Evolutionary conservation across 2,888 invertebrate species (phyloP), one percentile per base, ranked within the genome.

Genomic region (Dascillus cervinus): DNA sequence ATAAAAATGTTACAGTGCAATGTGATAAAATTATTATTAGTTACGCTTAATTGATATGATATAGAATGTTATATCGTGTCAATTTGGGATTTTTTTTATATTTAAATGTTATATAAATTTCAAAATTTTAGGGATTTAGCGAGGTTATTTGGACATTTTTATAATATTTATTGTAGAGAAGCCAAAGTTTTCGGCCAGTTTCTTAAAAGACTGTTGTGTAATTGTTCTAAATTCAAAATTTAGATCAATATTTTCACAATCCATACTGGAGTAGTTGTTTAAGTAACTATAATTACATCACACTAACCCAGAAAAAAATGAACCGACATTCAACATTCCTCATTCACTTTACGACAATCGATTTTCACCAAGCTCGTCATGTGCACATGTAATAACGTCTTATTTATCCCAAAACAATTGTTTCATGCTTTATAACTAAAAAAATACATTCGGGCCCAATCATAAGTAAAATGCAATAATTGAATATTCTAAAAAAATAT

Each of bases 191-290:
- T 75, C 69, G 76, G 75, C 75, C 75, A 72, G 71, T 70, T 72
- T 71, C 70, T 65, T 47, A 70, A 62, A 75, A 76, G 75, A 76
- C 75, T 76, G 75, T 75, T 73, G 70, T 71, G 72, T 75, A 73
- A 60, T 58, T 57, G 51, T 59, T 60, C 61, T 54, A 62, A 62
- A 62, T 63, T 61, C 60, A 58, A 61, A 62, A 62, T 63, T 40
- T 62, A 58, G 58, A 50, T 54, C 47, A 47, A 53, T 56, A 55
- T 56, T 54, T 56, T 55, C 29, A 35, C 35, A 35, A 34, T 26
- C 11, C 9, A 20, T 35, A 38, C 37, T 8, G 31, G 27, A 29
- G 20, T 29, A 38, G 37, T 27, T 26, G 25, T 34, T 17, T 30
- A 30, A 34, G 30, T 19, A 15, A 34, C 34, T 33, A 31, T 15